Evolutionary conservation across 2,797 vertebrate species (phyloP).

Genomic region (Leucoraja ocellata): DNA sequence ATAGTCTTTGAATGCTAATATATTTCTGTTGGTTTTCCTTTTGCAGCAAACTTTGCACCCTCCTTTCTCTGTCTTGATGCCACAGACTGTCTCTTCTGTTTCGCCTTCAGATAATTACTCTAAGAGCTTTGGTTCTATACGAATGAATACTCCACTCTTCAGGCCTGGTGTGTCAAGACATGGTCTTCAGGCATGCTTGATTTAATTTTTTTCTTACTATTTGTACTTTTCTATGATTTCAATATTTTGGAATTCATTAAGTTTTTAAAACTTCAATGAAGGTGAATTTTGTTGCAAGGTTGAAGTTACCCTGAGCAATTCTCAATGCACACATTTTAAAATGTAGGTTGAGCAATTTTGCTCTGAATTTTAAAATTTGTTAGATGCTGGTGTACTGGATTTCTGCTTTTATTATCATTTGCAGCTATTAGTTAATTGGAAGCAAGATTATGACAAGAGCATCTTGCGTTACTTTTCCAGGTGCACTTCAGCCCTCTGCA

Average conservation of each 20-base stretch:
- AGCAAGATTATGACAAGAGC: neutral
- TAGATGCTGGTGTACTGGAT: neutral
- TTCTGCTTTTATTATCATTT: neutral
- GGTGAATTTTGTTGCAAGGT: neutral
- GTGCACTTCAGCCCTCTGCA: conserved; percentile 36
- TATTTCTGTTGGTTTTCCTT: conserved; percentile 7
- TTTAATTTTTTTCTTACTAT: conserved; percentile 13
- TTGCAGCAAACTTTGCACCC: conserved; percentile 30
- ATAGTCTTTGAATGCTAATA: neutral
- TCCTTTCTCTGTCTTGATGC: conserved; percentile 41
- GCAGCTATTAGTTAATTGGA: neutral
- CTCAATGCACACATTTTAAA: neutral
- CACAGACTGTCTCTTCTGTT: conserved; percentile 35
- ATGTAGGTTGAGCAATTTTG: neutral
- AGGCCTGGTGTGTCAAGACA: neutral
- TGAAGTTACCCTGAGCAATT: neutral
- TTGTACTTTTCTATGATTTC: neutral
- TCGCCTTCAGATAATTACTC: conserved; percentile 39
- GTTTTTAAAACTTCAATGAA: neutral
- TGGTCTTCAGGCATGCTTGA: conserved; percentile 39
- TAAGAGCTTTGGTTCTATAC: conserved; percentile 33
- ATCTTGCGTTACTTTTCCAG: neutral
- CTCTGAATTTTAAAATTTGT: neutral
- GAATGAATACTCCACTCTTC: conserved; percentile 43
- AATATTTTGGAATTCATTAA: neutral